These are phyloP conservation scores for Drosophila azteca DNA, from an alignment of 1,140 invertebrate genomes.

Conservation along the genomic window DNA sequence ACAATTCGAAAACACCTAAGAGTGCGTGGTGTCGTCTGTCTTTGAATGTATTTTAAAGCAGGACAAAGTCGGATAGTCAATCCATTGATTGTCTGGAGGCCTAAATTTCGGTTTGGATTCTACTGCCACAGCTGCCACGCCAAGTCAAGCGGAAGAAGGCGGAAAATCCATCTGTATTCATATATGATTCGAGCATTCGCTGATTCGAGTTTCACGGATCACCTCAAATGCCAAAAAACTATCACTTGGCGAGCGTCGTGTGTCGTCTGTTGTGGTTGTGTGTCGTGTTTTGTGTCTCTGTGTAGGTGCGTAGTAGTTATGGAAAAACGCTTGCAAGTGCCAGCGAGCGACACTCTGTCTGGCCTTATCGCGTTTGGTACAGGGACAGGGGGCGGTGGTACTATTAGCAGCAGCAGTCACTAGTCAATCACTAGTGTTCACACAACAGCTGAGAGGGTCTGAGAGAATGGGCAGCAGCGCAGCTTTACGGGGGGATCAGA, in stretches of 20 bases:
- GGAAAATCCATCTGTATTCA: conserved; percentile 12
- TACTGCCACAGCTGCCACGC: too few relatives aligned
- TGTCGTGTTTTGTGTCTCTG: not conserved
- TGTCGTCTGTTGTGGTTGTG: not conserved
- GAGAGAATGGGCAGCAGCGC: too few relatives aligned
- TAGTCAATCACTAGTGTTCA: too few relatives aligned
- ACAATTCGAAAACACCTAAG: not conserved
- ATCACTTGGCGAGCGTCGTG: conserved; percentile 1
- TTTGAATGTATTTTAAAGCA: not conserved
- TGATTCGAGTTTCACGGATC: conserved; percentile 22
- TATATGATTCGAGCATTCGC: not conserved
- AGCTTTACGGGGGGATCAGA: too few relatives aligned
- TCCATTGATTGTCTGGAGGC: not conserved
- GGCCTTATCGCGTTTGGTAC: conserved; percentile 53
- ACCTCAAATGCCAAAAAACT: conserved; percentile 39
- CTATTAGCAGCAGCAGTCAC: too few relatives aligned
- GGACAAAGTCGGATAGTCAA: not conserved
- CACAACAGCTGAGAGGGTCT: too few relatives aligned
- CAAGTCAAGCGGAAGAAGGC: not conserved
- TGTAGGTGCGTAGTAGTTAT: conserved; percentile 49
- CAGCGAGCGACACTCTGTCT: conserved; percentile 56
- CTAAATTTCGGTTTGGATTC: too few relatives aligned
- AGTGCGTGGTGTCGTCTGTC: not conserved
- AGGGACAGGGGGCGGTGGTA: too few relatives aligned
- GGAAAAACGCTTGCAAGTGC: conserved; percentile 28